Percentiles rank a stretch among this genome's conserved stretches.
Conservation (phyloP, 2,888 invertebrate species). For the Limnephilus auricula region DNA sequence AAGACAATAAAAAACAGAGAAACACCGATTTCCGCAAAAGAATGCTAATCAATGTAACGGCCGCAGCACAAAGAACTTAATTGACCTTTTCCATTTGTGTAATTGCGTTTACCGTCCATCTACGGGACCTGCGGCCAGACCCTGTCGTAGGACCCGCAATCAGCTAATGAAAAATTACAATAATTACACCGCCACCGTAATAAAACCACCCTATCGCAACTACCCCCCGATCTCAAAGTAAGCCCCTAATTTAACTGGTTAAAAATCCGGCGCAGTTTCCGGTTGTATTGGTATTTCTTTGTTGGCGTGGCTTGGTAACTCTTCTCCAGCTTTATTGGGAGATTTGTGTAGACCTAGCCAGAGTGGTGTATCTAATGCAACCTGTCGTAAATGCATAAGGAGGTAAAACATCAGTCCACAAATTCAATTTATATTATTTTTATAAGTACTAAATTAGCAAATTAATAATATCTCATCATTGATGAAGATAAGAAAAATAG, state of each 20-base stretch:
- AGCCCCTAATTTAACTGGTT: conserved; percentile 45
- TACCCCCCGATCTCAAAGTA: conserved; percentile 22
- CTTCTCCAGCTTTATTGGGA: background rate
- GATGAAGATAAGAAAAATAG: no score
- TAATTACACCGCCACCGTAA: conserved; percentile 62
- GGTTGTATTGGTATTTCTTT: background rate
- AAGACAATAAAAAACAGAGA: background rate
- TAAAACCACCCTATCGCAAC: conserved; percentile 47
- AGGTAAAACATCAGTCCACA: background rate
- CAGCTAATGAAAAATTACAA: conserved; percentile 67
- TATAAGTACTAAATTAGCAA: background rate
- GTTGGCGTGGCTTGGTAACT: background rate
- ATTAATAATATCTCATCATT: no score
- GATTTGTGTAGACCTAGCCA: background rate
- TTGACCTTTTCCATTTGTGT: conserved; percentile 65
- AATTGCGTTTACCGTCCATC: conserved; percentile 61
- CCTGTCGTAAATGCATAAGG: background rate
- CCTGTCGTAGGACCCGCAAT: conserved; percentile 56
- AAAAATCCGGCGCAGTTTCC: conserved; percentile 14
- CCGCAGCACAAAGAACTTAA: conserved; percentile 54
- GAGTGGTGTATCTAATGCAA: background rate
- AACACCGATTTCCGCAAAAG: conserved; percentile 30
- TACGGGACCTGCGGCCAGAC: conserved; percentile 24
- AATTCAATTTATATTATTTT: background rate
- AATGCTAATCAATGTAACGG: conserved; percentile 50